These are phyloP conservation scores for Ptychochromis oligacanthus DNA, from an alignment of 2,113 vertebrate genomes.

Conservation along the genomic window DNA sequence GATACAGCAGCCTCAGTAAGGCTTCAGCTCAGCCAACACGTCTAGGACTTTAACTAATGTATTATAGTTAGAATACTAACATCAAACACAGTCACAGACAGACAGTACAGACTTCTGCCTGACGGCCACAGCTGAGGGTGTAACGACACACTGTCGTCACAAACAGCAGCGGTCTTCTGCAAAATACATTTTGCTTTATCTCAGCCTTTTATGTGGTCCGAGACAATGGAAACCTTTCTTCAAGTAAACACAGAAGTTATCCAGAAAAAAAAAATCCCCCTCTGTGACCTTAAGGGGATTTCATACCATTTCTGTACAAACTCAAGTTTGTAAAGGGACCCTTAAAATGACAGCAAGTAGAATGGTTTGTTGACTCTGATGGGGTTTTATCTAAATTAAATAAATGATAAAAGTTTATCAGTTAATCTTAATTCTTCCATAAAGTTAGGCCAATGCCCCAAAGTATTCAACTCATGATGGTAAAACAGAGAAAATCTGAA, in stretches of 20 bases:
- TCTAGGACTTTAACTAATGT: background rate
- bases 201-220: background rate
- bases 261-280: background rate
- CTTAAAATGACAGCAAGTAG: background rate
- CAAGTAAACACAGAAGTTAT: background rate
- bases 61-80: background rate
- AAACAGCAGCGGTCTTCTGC: background rate
- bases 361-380: too few relatives aligned
- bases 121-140: background rate
- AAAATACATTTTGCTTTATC: background rate
- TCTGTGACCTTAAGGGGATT: background rate
- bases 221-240: background rate
- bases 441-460: background rate
- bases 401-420: background rate
- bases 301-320: background rate
- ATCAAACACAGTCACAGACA: background rate
- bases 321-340: background rate
- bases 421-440: background rate
- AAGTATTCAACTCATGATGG: background rate
- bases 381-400: too few relatives aligned
- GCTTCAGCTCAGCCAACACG: background rate
- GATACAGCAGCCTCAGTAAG: background rate
- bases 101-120: background rate
- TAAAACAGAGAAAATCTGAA: background rate
- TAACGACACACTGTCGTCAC: background rate